Percentiles rank a stretch among this genome's conserved stretches.
phyloP scores from a whole-genome alignment of 2,113 vertebrate genomes.

The Albula glossodonta region DNA sequence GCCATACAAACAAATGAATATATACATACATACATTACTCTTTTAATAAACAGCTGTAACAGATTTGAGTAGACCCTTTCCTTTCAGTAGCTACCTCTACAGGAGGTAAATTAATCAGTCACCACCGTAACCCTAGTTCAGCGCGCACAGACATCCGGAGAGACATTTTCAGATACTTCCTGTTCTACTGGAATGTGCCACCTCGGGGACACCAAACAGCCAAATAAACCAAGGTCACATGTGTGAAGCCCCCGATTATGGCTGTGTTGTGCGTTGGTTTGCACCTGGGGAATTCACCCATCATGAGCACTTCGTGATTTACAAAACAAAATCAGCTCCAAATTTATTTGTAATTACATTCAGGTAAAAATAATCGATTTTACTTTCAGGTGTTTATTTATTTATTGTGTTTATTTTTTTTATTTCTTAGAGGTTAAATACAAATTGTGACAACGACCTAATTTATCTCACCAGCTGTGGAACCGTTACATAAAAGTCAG shows the following conservation, averaged over 20 bases:
- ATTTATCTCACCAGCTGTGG: neutral
- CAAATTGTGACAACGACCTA: neutral
- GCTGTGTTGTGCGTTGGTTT: neutral
- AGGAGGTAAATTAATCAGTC: neutral
- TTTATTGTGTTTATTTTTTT: neutral
- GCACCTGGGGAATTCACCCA: neutral
- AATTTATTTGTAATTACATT: neutral
- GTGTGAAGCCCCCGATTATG: neutral
- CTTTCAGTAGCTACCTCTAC: neutral
- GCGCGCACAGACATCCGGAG: neutral
- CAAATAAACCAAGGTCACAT: constrained; percentile 1
- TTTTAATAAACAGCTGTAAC: neutral
- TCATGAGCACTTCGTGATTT: neutral
- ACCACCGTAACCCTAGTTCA: neutral
- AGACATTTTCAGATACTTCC: neutral
- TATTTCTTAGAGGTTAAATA: neutral
- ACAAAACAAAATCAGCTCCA: neutral
- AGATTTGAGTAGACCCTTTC: neutral
- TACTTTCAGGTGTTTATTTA: too few species aligned
- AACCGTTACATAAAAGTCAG: too few species aligned
- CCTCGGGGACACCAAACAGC: neutral
- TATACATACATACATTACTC: neutral
- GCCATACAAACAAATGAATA: neutral
- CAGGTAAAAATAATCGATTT: too few species aligned
- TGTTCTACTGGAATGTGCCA: neutral